Conservation (phyloP, 37 sponge, comb jelly and placozoan genomes). For the Oopsacas minuta region DNA sequence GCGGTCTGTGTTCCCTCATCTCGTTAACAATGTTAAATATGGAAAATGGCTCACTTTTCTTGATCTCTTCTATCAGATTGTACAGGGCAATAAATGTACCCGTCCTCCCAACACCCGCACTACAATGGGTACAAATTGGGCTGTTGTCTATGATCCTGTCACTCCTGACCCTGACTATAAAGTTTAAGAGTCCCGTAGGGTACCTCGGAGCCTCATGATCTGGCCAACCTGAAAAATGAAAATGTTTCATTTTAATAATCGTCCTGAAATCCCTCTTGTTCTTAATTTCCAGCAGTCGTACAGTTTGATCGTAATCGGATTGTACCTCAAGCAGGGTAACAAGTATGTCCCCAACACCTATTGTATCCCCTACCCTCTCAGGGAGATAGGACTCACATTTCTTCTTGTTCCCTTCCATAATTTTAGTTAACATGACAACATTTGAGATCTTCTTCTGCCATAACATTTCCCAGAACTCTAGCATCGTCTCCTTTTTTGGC, state of each 20-base stretch:
- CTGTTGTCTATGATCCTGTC: not conserved
- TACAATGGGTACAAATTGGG: not conserved
- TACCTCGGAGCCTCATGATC: not conserved
- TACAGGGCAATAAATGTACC: not conserved
- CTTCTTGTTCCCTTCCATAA: constrained; percentile 12
- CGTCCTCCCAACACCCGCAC: not conserved
- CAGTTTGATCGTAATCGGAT: not conserved
- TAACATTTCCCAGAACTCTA: constrained; percentile 16
- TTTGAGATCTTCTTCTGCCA: not conserved
- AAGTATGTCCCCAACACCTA: not conserved
- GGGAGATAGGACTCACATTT: not conserved
- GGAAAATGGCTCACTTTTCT: not conserved
- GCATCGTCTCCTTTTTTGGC: not conserved
- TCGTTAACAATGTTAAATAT: not conserved
- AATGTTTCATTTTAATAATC: not conserved
- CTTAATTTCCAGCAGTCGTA: not conserved
- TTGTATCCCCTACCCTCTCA: not conserved
- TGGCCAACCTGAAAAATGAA: constrained; percentile 2
- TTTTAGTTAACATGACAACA: not conserved
- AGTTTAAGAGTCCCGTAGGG: not conserved
- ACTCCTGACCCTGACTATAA: not conserved
- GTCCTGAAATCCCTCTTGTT: not conserved
- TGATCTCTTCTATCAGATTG: not conserved
- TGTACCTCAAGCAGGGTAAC: not conserved
- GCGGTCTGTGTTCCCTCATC: not conserved